Conservation (phyloP, 2,797 vertebrate species). For the Sitta carolinensis region DNA sequence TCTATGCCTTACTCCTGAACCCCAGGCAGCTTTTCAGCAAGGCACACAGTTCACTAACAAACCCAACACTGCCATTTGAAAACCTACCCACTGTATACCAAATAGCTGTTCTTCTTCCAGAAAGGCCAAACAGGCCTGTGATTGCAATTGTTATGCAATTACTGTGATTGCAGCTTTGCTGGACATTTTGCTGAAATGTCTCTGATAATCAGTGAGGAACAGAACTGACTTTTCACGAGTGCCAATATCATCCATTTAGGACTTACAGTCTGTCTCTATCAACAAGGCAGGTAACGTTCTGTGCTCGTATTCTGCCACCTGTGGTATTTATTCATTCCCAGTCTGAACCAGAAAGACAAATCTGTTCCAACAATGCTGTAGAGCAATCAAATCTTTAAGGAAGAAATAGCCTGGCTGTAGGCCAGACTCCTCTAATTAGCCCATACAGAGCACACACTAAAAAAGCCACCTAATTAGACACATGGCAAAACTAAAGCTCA, state of each 20-base stretch:
- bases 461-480: conserved; percentile 41
- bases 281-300: conserved; percentile 11
- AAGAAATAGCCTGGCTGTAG: conserved; percentile 3
- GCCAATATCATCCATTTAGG: conserved; percentile 20
- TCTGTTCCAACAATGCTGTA: conserved; percentile 4
- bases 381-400: conserved; percentile 30
- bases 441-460: neutral
- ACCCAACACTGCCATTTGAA: neutral
- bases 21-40: neutral
- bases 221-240: conserved; percentile 22
- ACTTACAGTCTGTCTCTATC: neutral
- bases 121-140: conserved; percentile 36
- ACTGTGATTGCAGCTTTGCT: conserved; percentile 49
- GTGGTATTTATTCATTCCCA: conserved; percentile 36
- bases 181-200: conserved; percentile 30
- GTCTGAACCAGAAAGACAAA: conserved; percentile 18
- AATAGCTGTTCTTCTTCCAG: conserved; percentile 10
- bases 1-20: neutral
- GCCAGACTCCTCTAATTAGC: conserved; percentile 47
- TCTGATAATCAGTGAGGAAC: conserved; percentile 30
- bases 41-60: neutral
- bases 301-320: conserved; percentile 19
- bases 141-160: conserved; percentile 51
- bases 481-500: neutral
- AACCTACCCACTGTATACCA: neutral